Evolutionary conservation across 1,140 invertebrate genomes (phyloP).

Genomic region (Ooceraea biroi): DNA sequence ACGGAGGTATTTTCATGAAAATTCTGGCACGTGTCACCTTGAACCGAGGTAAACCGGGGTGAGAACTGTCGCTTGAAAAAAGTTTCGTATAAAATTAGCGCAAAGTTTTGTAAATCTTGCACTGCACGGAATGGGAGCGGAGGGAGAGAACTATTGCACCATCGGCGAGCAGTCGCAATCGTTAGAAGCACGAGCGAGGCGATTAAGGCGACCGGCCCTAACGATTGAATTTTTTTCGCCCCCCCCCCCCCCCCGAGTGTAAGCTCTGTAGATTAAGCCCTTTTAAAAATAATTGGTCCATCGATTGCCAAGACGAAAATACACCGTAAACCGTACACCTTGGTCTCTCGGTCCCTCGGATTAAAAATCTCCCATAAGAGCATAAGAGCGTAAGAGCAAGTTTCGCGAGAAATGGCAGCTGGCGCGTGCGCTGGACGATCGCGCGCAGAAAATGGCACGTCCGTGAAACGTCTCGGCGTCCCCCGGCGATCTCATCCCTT

Average conservation of each 20-base stretch:
- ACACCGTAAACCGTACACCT: background rate
- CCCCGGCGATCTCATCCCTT: background rate
- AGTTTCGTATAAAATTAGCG: too few species aligned
- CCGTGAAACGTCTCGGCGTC: background rate
- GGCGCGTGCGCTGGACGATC: constrained; percentile 3
- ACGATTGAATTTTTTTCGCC: constrained; percentile 21
- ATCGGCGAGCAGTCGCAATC: background rate
- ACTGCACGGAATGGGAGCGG: too few species aligned
- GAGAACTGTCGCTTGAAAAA: too few species aligned
- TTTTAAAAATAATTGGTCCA: constrained; percentile 47
- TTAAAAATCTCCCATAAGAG: too few species aligned
- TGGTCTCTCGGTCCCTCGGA: background rate
- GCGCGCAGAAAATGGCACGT: constrained; percentile 5
- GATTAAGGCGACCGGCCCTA: constrained; percentile 21
- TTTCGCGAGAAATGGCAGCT: constrained; percentile 19
- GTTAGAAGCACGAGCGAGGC: background rate
- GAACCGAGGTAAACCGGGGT: too few species aligned
- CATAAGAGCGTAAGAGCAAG: too few species aligned
- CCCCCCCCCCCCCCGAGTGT: too few species aligned
- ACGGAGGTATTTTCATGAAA: background rate
- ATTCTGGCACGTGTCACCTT: background rate
- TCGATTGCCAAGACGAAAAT: constrained; percentile 21
- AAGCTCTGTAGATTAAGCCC: background rate
- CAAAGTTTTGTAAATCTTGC: too few species aligned
- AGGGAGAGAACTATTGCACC: background rate